These are phyloP conservation scores for Poeciliopsis occidentalis DNA, from an alignment of 2,113 vertebrate genomes.

Conservation along the genomic window DNA sequence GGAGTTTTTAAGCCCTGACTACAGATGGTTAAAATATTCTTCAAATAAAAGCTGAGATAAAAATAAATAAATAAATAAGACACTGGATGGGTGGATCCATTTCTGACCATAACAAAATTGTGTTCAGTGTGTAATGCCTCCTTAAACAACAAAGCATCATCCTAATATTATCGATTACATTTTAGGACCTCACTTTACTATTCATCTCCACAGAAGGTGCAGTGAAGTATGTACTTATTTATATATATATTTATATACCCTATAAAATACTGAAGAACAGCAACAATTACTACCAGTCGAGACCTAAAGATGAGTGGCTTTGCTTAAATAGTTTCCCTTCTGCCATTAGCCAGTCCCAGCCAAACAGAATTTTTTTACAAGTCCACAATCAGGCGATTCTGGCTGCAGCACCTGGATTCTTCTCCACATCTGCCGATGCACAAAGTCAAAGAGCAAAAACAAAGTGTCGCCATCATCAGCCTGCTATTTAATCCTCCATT, in stretches of 20 bases:
- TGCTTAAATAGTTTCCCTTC: conserved; percentile 30
- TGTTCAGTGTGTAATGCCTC: no score
- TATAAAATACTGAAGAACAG: not conserved
- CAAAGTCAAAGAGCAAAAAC: conserved; percentile 44
- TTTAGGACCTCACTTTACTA: no score
- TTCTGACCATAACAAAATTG: no score
- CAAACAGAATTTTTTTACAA: conserved; percentile 69
- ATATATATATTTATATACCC: not conserved
- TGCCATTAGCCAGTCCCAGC: conserved; percentile 57
- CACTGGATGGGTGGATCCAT: no score
- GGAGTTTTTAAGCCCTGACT: no score
- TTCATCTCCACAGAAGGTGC: no score
- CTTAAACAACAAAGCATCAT: no score
- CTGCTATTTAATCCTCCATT: conserved; percentile 65
- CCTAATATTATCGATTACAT: no score
- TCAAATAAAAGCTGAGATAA: no score
- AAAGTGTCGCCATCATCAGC: conserved; percentile 49
- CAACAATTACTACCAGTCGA: conserved; percentile 10
- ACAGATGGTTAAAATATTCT: no score
- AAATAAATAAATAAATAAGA: no score
- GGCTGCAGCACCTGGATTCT: conserved; percentile 67
- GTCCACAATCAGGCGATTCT: conserved; percentile 64
- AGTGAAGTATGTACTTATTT: no score
- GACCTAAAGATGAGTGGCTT: conserved; percentile 9
- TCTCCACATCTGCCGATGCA: conserved; percentile 39